Conservation (phyloP, 2,113 vertebrate species). For the Nycticryphes semicollaris region DNA sequence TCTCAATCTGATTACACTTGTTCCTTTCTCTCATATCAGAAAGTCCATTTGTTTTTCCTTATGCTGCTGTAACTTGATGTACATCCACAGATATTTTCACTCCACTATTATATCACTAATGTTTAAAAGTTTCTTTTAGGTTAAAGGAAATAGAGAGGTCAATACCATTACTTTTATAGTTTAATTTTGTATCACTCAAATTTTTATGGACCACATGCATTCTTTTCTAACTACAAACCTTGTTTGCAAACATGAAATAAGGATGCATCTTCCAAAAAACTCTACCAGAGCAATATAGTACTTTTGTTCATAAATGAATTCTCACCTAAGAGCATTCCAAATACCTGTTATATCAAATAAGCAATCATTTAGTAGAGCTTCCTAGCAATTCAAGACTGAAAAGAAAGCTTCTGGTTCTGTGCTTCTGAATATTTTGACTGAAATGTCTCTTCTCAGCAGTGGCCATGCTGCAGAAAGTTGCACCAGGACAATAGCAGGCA, state of each 20-base stretch:
- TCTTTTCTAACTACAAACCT: neutral
- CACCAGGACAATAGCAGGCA: neutral
- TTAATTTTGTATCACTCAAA: neutral
- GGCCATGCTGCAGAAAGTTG: neutral
- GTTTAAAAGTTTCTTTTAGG: neutral
- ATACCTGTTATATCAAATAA: neutral
- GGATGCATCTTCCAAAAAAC: neutral
- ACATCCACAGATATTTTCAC: neutral
- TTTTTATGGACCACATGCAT: neutral
- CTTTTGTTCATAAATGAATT: neutral
- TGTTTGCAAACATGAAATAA: neutral
- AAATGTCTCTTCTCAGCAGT: neutral
- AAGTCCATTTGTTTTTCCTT: neutral
- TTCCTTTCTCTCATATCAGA: neutral
- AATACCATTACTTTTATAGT: neutral
- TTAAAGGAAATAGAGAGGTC: neutral
- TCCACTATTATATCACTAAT: neutral
- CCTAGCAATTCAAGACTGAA: neutral
- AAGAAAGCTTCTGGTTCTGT: neutral
- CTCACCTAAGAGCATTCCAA: neutral
- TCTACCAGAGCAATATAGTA: neutral
- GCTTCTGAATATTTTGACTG: neutral
- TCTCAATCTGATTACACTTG: neutral
- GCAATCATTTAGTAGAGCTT: neutral
- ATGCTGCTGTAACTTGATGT: neutral